A percentile compares a stretch with the other conserved stretches of the same genome.
These are phyloP conservation scores for Thinocorus orbignyianus DNA, from an alignment of 2,113 vertebrate species.

Conservation along the genomic window DNA sequence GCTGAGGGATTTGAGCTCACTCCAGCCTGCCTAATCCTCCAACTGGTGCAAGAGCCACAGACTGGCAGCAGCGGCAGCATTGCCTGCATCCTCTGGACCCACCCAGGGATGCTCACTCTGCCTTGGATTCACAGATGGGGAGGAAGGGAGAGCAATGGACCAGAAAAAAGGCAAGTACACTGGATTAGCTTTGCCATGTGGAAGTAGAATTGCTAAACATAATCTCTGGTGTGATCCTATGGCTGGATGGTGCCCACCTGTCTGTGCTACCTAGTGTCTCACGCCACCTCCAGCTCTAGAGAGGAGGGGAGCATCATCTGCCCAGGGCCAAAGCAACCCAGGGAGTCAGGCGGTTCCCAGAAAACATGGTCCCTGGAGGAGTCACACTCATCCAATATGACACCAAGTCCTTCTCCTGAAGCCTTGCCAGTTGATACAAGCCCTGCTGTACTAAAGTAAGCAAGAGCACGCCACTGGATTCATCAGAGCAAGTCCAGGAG, in stretches of 20 bases:
- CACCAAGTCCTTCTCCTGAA: neutral
- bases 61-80: neutral
- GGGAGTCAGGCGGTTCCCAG: neutral
- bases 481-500: neutral
- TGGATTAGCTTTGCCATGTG: neutral
- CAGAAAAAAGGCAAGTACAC: neutral
- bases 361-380: neutral
- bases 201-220: neutral
- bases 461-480: neutral
- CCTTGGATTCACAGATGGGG: neutral
- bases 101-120: neutral
- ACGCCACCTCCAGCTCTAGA: neutral
- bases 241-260: neutral
- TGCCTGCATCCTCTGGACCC: neutral
- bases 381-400: neutral
- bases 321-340: neutral
- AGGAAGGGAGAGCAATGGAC: neutral
- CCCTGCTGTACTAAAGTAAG: neutral
- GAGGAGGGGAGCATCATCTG: neutral
- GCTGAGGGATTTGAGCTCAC: slow-evolving; percentile 8
- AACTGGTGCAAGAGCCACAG: neutral
- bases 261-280: neutral
- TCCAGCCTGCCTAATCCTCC: slow-evolving; percentile 29
- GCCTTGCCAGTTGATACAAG: neutral
- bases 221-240: rapidly evolving